phyloP scores from a whole-genome alignment of 2,113 vertebrate species.

The Leptosomus discolor region DNA sequence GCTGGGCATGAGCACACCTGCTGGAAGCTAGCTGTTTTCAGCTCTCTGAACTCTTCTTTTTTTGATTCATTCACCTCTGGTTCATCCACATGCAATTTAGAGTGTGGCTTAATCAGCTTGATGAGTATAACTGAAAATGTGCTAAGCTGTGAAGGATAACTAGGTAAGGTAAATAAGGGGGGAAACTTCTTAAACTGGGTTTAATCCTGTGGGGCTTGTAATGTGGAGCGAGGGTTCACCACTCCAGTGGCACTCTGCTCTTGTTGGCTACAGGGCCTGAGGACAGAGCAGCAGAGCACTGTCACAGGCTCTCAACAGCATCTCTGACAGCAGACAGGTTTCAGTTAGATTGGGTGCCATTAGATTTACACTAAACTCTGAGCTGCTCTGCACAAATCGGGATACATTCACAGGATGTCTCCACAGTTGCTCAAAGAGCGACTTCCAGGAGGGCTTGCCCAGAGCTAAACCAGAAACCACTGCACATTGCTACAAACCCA shows the following conservation, averaged over 20 bases:
- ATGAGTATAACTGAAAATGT: neutral
- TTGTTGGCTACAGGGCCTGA: neutral
- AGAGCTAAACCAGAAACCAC: neutral
- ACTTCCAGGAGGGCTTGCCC: neutral
- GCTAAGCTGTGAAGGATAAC: neutral
- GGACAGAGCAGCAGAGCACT: neutral
- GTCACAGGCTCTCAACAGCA: neutral
- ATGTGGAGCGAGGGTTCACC: neutral
- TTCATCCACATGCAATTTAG: neutral
- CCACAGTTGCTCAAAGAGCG: neutral
- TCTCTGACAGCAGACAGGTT: neutral
- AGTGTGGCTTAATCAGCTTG: neutral
- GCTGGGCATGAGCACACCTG: neutral
- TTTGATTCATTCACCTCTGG: neutral
- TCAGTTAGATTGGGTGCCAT: neutral
- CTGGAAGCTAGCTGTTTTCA: neutral
- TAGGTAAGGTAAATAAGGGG: neutral
- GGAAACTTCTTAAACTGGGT: neutral
- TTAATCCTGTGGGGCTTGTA: neutral
- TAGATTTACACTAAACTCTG: neutral
- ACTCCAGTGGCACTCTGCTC: neutral
- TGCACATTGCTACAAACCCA: neutral
- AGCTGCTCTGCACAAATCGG: neutral
- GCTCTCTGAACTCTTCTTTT: neutral
- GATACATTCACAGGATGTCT: neutral